A percentile compares a stretch with the other conserved stretches of the same genome.
Conservation (phyloP, 2,113 vertebrate species). For the Desmodus rotundus region DNA sequence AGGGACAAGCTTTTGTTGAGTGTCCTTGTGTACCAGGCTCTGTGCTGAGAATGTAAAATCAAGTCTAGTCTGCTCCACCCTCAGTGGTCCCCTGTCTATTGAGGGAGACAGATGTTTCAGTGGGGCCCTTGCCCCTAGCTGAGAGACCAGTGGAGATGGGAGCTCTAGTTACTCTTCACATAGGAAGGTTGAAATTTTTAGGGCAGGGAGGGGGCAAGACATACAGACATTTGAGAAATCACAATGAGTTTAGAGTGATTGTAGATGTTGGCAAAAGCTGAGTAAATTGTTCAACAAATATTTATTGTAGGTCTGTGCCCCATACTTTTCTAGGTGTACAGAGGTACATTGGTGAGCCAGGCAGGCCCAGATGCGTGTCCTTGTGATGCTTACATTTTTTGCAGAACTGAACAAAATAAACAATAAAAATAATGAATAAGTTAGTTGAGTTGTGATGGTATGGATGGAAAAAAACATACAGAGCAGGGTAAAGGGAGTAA, state of each 20-base stretch:
- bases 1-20: neutral
- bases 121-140: neutral
- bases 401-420: neutral
- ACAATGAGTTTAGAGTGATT: conserved; percentile 29
- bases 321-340: neutral
- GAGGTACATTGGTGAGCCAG: neutral
- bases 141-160: neutral
- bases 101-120: neutral
- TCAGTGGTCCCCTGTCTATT: neutral
- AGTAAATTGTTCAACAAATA: conserved; percentile 37
- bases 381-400: conserved; percentile 9
- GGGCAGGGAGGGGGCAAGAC: neutral
- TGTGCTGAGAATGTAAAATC: conserved; percentile 33
- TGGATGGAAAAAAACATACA: neutral
- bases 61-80: neutral
- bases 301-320: neutral
- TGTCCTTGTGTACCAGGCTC: neutral
- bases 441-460: neutral
- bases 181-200: conserved; percentile 13
- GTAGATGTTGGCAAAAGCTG: neutral
- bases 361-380: neutral
- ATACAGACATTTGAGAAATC: neutral
- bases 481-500: neutral
- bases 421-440: conserved; percentile 10
- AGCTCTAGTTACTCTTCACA: neutral